phyloP scores from a whole-genome alignment of 2,113 vertebrate species.

The Corythoichthys intestinalis region DNA sequence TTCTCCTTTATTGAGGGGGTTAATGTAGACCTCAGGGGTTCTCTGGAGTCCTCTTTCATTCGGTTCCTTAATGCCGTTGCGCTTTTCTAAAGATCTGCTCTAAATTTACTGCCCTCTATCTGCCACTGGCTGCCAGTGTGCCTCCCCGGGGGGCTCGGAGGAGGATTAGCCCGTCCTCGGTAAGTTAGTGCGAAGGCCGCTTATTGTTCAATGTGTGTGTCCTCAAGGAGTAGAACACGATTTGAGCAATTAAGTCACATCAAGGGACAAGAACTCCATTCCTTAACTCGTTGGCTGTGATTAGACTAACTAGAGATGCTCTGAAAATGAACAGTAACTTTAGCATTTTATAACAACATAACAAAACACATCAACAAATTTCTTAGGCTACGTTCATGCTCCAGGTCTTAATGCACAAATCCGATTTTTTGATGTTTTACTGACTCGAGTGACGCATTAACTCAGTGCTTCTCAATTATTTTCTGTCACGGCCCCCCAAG shows the following conservation, averaged over 20 bases:
- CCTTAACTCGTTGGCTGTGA: no score
- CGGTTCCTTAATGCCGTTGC: constrained; percentile 56
- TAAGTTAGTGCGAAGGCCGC: constrained; percentile 48
- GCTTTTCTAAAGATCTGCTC: constrained; percentile 65
- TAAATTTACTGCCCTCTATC: constrained; percentile 75
- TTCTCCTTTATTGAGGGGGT: constrained; percentile 72
- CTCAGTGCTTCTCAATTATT: no score
- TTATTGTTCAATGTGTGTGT: constrained; percentile 49
- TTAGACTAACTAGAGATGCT: no score
- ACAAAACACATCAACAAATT: no score
- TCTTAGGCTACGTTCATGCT: no score
- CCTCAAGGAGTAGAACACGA: constrained; percentile 46
- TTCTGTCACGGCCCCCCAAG: no score
- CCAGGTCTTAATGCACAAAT: no score
- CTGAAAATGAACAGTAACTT: no score
- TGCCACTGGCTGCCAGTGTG: constrained; percentile 56
- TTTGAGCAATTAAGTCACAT: constrained; percentile 46
- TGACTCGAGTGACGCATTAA: no score
- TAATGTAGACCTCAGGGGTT: constrained; percentile 76
- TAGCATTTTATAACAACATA: no score
- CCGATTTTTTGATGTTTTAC: no score
- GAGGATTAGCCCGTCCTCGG: constrained; percentile 52
- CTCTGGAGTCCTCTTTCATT: constrained; percentile 62
- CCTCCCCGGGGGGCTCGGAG: constrained; percentile 37
- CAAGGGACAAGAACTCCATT: constrained; percentile 4